phyloP scores from a whole-genome alignment of 2,113 vertebrate genomes.

The Callorhinus ursinus region DNA sequence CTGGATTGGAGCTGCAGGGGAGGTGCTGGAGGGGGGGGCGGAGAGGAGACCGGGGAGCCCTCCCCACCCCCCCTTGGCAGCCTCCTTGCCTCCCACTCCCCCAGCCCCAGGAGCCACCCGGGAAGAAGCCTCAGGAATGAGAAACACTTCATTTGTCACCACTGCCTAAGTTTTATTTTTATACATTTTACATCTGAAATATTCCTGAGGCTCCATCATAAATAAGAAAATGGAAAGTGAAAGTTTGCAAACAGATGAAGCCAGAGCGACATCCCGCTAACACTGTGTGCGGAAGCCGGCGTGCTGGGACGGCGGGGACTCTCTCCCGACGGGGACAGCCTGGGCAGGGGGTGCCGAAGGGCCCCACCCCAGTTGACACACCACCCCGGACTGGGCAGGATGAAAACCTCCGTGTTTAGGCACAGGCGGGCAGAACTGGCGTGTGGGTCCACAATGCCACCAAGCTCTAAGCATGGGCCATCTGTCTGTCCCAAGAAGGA shows the following conservation, averaged over 20 bases:
- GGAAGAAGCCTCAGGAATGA: background rate
- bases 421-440: background rate
- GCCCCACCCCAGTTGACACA: background rate
- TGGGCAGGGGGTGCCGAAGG: fast-evolving
- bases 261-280: background rate
- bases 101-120: background rate
- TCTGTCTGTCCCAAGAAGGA: background rate
- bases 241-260: background rate
- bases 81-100: background rate
- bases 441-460: fast-evolving
- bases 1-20: fast-evolving
- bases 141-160: background rate
- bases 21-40: background rate
- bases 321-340: background rate
- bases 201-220: background rate
- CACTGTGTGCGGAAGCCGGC: fast-evolving
- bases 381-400: background rate
- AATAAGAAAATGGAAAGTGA: background rate
- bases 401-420: background rate
- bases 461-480: background rate
- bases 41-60: no score
- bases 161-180: background rate
- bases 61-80: fast-evolving
- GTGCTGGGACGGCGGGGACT: fast-evolving
- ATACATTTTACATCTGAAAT: background rate